Evolutionary conservation across 2,888 invertebrate species (phyloP).

Genomic region (Eremobia ochroleuca): DNA sequence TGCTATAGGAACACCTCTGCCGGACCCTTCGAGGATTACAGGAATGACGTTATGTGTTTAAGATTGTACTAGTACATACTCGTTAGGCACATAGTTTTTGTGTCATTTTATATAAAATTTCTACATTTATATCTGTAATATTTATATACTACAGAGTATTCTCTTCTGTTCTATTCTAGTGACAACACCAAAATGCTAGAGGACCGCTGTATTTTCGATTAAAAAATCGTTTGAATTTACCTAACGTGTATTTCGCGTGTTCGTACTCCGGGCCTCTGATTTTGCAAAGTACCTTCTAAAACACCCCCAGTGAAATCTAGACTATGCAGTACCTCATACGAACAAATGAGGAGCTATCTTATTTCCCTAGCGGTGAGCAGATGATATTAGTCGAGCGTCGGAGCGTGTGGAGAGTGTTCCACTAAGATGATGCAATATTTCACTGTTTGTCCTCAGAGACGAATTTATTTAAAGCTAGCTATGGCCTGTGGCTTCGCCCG

Average conservation of each 20-base stretch:
- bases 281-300: not conserved
- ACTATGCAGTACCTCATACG: slow-evolving; percentile 4
- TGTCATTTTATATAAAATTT: too few relatives aligned
- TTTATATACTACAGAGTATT: too few relatives aligned
- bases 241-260: not conserved
- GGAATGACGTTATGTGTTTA: not conserved
- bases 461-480: not conserved
- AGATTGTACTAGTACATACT: not conserved
- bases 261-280: not conserved
- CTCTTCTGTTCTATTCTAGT: too few relatives aligned
- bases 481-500: not conserved
- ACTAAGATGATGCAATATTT: slow-evolving; percentile 9
- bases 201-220: not conserved
- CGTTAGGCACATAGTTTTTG: not conserved
- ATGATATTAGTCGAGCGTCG: slow-evolving; percentile 10
- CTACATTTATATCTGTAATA: too few relatives aligned
- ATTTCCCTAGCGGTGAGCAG: slow-evolving; percentile 49
- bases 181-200: not conserved
- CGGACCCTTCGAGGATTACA: not conserved
- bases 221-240: not conserved
- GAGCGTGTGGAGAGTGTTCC: not conserved
- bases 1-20: not conserved
- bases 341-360: slow-evolving; percentile 17
- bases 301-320: slow-evolving; percentile 5
- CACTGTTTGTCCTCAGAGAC: not conserved